Evolutionary conservation across 2,113 vertebrate genomes (phyloP), one percentile per base, ranked within the genome.

Genomic region (Thunnus maccoyii): DNA sequence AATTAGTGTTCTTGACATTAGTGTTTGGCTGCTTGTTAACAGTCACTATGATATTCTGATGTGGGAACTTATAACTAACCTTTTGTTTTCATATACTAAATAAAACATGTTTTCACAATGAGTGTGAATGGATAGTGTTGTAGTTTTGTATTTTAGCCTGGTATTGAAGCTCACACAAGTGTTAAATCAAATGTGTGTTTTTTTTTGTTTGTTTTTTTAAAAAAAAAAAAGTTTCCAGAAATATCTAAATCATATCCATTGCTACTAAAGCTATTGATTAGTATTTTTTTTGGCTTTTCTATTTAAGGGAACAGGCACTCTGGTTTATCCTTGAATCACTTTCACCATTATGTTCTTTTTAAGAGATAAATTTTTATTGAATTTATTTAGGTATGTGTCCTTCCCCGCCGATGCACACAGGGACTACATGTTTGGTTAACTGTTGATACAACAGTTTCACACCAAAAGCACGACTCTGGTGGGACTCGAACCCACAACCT

Each of bases 401-500:
- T 6, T 41, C 8, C 36, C 36, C 36, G 6, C 36, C 8, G 7
- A 41, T 9, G 32, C 32, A 36, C 5, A 41, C 36, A 41, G 36
- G 36, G 36, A 22, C 22, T 22, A 22, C 22, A 22, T 22, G 22
- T 41, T 41, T 41, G 36, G 36, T 54, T 7, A 20, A 9, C 8
- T 54, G 7, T 57, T 57, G 13, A 6, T 56, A 22, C 11, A 41
- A 6, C 7, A 36, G 32, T 41, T 10, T 41, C 36, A 41, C 36
- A 30, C 20, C 52, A 72, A 72, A 58, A 58, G 3, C 3, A 4
- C 69, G 27, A 62, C 70, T 72, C 70, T 72, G 54, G 52, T 76
- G 63, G 74, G 74, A 79, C 67, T 72, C 56, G 56, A 72, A 72
- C 56, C 56, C 56, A 61, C 56, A 72, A 50, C 70, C 70, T 72